Evolutionary conservation across 2,797 vertebrate genomes (phyloP), one percentile per base, ranked within the genome.

Genomic region (Poecilia picta): DNA sequence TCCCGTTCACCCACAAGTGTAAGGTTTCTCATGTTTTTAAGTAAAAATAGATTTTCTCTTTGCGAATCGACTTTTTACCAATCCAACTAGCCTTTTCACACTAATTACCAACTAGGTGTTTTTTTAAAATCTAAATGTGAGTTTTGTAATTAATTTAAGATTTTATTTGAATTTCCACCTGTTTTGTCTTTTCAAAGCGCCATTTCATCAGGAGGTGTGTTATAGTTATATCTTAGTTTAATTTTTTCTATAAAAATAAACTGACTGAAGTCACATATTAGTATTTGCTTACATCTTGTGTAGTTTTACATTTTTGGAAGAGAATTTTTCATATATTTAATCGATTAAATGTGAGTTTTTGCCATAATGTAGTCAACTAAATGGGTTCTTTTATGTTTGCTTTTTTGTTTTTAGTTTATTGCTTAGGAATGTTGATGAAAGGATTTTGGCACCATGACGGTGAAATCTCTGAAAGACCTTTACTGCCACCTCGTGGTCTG

Each of bases 401-500:
- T 18, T 39, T 18, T 68, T 39, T 23, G 13, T 41, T 68, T 41
- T 23, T 12, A 28, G 55, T 13, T 68, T 25, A 68, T 68, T 41
- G 39, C 20, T 12, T 20, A 41, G 36, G 64, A 39, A 39, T 41
- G 18, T 12, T 41, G 59, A 1, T 41, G 66, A 25, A 41, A 11
- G 41, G 41, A 71, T 45, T 45, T 45, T 45, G 68, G 25, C 1
- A 71, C 25, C 25, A 45, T 45, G 13, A 15, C 23, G 7, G 11
- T 2, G 13, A 43, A 43, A 70, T 70, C 23, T 2, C 39, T n/a
- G 66, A 43, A 28, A 45, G 49, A 62, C 23, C 33, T 80, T 62
- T 45, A 78, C 73, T 87, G 83, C 79, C 87, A 68, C 53, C 85
- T 47, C 11, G 36, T 85, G 87, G 81, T 66, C 1, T 11, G 0